These are phyloP conservation scores for Tyria jacobaeae DNA, from an alignment of 2,888 invertebrate genomes.

Conservation along the genomic window DNA sequence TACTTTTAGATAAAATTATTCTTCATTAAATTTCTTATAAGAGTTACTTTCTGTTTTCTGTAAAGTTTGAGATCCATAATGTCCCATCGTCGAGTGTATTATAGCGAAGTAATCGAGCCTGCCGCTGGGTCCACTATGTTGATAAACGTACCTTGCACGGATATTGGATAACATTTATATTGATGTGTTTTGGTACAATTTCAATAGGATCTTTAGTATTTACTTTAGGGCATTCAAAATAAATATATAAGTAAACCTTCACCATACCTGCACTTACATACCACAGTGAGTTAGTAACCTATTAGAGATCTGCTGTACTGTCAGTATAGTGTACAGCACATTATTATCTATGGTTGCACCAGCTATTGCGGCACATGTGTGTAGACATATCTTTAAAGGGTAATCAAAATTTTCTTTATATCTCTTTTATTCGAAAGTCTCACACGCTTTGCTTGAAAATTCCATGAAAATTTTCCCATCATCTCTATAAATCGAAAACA, in stretches of 20 bases:
- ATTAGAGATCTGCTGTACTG: no score
- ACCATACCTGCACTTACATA: no score
- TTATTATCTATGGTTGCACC: no score
- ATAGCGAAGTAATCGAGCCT: constrained; percentile 41
- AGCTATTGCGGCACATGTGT: no score
- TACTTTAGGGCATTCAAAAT: no score
- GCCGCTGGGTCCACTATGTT: constrained; percentile 35
- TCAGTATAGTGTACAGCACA: no score
- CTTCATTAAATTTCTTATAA: no score
- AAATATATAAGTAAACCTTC: no score
- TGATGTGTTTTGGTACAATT: background rate
- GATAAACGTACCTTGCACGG: constrained; percentile 7
- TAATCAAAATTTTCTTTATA: background rate
- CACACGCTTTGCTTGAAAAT: constrained; percentile 27
- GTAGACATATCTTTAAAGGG: no score
- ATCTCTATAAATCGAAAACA: constrained; percentile 51
- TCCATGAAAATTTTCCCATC: constrained; percentile 33
- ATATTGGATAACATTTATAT: constrained; percentile 5
- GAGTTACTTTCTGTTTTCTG: background rate
- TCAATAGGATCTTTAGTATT: background rate
- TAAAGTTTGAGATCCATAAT: constrained; percentile 41
- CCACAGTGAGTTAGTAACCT: no score
- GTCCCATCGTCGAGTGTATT: constrained; percentile 45
- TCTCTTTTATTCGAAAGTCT: no score
- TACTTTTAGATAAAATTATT: no score